phyloP scores from a whole-genome alignment of 2,888 invertebrate species.

The Criorhina ranunculi region DNA sequence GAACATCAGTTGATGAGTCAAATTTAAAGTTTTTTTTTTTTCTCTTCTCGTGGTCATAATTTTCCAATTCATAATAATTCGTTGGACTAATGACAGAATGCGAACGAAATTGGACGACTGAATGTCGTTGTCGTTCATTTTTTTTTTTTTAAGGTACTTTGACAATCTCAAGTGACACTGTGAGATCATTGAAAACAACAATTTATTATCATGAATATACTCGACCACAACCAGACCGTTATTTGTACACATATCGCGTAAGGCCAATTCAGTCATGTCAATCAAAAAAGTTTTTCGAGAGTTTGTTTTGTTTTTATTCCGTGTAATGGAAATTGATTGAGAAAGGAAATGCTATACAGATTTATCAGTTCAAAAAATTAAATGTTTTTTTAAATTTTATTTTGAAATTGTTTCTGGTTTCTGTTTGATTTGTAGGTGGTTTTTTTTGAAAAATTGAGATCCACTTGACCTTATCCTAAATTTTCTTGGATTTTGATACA shows the following conservation, averaged over 20 bases:
- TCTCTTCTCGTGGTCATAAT: slow-evolving; percentile 46
- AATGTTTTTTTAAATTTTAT: slow-evolving; percentile 20
- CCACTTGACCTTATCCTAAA: slow-evolving; percentile 59
- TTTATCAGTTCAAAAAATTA: slow-evolving; percentile 45
- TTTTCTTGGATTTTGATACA: neutral
- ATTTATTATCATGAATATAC: slow-evolving; percentile 66
- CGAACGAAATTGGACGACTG: neutral
- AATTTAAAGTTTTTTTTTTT: slow-evolving; percentile 1
- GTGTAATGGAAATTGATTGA: slow-evolving; percentile 49
- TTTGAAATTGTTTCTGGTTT: slow-evolving; percentile 16
- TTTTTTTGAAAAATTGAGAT: neutral
- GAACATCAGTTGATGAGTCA: neutral
- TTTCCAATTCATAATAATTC: slow-evolving; percentile 53
- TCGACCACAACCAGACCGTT: slow-evolving; percentile 10
- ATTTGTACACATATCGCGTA: slow-evolving; percentile 33
- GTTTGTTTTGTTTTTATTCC: slow-evolving; percentile 15
- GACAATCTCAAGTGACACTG: slow-evolving; percentile 60
- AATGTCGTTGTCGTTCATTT: neutral
- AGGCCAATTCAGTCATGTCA: slow-evolving; percentile 64
- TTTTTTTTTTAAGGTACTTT: slow-evolving; percentile 33
- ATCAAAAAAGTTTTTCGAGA: slow-evolving; percentile 43
- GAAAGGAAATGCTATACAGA: slow-evolving; percentile 41
- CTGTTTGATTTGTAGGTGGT: slow-evolving; percentile 9
- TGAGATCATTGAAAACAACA: slow-evolving; percentile 55
- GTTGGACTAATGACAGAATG: slow-evolving; percentile 26